Conservation (phyloP, 53 echinoderm and acorn worm species). For the Echinarachnius parma region DNA sequence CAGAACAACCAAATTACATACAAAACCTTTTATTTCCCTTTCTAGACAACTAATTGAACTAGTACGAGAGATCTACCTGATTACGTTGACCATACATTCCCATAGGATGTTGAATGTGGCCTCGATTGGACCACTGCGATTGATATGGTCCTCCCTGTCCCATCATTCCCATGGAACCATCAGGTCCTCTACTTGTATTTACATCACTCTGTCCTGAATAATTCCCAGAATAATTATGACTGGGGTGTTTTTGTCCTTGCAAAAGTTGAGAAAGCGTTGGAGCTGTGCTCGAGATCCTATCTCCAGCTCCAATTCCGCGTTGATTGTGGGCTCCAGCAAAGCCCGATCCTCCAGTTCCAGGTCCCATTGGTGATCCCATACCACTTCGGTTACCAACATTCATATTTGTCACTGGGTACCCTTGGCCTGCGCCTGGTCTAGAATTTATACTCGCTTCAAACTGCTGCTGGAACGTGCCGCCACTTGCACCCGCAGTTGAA, state of each 20-base stretch:
- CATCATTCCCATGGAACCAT: slow-evolving; percentile 82
- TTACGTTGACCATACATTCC: slow-evolving; percentile 35
- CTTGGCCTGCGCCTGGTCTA: slow-evolving; percentile 65
- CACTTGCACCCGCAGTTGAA: slow-evolving; percentile 32
- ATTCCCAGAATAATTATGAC: slow-evolving; percentile 75
- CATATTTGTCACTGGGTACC: slow-evolving; percentile 55
- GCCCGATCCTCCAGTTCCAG: slow-evolving; percentile 5
- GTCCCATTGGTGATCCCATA: slow-evolving; percentile 43
- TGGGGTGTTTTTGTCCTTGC: slow-evolving; percentile 94
- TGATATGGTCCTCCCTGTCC: slow-evolving; percentile 46
- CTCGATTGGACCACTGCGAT: slow-evolving; percentile 36
- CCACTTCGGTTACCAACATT: slow-evolving; percentile 48
- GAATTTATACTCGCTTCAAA: slow-evolving; percentile 77
- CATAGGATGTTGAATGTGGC: slow-evolving; percentile 44
- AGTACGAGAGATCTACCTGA: slow-evolving; percentile 28
- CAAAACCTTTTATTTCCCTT: no score
- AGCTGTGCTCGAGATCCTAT: slow-evolving; percentile 91
- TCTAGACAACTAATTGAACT: no score
- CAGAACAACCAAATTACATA: no score
- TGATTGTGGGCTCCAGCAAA: slow-evolving; percentile 40
- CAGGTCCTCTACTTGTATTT: slow-evolving; percentile 68
- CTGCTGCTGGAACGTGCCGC: slow-evolving; percentile 39
- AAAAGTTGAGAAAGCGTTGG: slow-evolving; percentile 99
- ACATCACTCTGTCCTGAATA: slow-evolving; percentile 77
- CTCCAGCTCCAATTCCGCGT: slow-evolving; percentile 59